Base-by-base conservation (phyloP, 2,888 invertebrate species). In the Dryomyza anilis region DNA sequence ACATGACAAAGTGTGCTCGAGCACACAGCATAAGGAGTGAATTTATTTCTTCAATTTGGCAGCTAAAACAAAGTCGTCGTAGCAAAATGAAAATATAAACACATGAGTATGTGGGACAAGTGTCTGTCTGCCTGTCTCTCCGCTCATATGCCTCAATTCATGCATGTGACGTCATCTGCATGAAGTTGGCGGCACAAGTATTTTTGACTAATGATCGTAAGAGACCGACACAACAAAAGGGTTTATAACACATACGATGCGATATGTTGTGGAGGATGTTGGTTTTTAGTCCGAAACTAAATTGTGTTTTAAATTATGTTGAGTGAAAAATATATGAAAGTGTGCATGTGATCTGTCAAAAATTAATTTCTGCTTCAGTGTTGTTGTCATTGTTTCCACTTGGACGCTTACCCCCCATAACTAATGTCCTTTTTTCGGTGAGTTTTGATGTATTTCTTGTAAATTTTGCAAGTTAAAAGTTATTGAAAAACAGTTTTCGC, bases 141-240 rank as follows among this genome's bases (percentile, higher is more conserved):
- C n/a, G n/a, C n/a, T n/a, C n/a, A n/a, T n/a, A n/a, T n/a, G n/a
- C n/a, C n/a, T n/a, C n/a, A n/a, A n/a, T n/a, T n/a, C n/a, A n/a
- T 65, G 67, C 52, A 61, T 45, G 50, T 65, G 67, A 65, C 65
- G 65, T 65, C 65, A 65, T 65, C 60, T 39, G 29, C 61, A 39
- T 61, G 61, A 19, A 29, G 46, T 43, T 52, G 39, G 25, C 43
- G 50, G 39, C 52, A 52, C 39, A 39, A 62, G 55, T 63, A 67
- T 67, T 67, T 67, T 67, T 67, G 65, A 67, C 67, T 59, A 67
- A 65, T 67, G 67, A 57, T 46, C 12, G 33, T 8, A 59, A 59
- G 30, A 46, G 8, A 45, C 16, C 4, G 8, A 45, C 23, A 39
- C 4, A 16, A 21, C 19, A 46, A 58, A 59, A n/a, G 7, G n/a